Base-by-base conservation (phyloP, 2,113 vertebrate genomes). In the Lepidothrix coronata region DNA sequence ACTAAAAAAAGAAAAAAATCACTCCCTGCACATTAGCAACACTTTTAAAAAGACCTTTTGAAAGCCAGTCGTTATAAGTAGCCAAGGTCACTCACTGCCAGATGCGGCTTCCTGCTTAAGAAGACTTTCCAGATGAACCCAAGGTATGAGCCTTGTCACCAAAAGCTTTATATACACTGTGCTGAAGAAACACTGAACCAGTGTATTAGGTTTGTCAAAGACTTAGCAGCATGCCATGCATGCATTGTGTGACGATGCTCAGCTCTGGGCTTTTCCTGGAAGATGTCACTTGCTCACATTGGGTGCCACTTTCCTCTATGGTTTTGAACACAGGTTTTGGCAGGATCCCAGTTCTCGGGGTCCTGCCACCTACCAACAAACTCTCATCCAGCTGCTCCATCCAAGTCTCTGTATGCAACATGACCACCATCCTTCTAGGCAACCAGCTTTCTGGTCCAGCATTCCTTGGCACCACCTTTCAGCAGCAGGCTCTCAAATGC, bases 301-400 rank as follows among this genome's bases (percentile, higher is more conserved):
- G 51, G 18, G 10, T 61, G 80, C 44, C 21, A 16, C 63, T 48
- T 48, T 58, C 41, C 39, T 59, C 8, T 5, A 6, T 0, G 1
- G 14, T 54, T 83, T 58, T 27, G 35, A 78, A 68, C 18, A 44
- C 3, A 22, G 35, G 23, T 72, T 80, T 67, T 8, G 5, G 31
- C 14, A 81, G 33, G 28, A 70, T 24, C 4, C 14, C 0, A 0
- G 65, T 24, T 77, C 41, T 33, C 55, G 1, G 22, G 37, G 28
- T 85, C 44, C 46, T 58, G 25, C 35, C 5, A 7, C 31, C 22
- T 6, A 5, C 33, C 51, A 51, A 3, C 2, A 4, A 58, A 65
- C 19, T 43, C 20, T 37, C 49, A 59, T 33, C 25, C 35, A 82
- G 33, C 24, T 54, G 63, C 30, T 58, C 37, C 30, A 30, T 20